phyloP scores from a whole-genome alignment of 2,888 invertebrate species.

The Eurois occulta region DNA sequence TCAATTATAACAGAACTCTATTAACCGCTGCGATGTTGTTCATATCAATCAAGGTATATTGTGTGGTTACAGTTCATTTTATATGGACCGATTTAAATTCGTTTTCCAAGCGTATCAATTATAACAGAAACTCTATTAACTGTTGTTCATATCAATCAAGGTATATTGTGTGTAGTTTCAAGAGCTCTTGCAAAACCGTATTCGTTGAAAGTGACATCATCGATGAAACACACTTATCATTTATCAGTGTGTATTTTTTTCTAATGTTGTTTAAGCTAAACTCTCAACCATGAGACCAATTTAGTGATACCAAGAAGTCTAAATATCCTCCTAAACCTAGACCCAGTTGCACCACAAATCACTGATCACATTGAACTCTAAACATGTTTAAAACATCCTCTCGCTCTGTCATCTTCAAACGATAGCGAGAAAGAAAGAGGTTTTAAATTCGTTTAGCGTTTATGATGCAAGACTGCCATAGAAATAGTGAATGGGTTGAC shows the following conservation, averaged over 20 bases:
- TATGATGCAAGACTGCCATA: not conserved
- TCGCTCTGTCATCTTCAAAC: not conserved
- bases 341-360: not conserved
- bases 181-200: not conserved
- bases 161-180: not conserved
- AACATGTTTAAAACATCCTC: not conserved
- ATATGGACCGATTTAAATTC: not conserved
- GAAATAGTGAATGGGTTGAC: not conserved
- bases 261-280: not conserved
- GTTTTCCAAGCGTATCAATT: not conserved
- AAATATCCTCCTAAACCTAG: not conserved
- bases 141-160: not conserved
- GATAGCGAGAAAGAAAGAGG: not conserved
- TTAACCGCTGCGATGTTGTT: no score
- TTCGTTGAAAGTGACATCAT: not conserved
- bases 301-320: not conserved
- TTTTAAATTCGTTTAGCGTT: not conserved
- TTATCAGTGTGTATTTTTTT: not conserved
- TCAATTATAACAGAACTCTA: no score
- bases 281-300: not conserved
- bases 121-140: not conserved
- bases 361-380: not conserved
- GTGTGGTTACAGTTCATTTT: no score
- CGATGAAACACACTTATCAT: not conserved
- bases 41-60: no score